Evolutionary conservation across 2,797 vertebrate species (phyloP), one percentile per base, ranked within the genome.

Genomic region (Bucorvus abyssinicus): DNA sequence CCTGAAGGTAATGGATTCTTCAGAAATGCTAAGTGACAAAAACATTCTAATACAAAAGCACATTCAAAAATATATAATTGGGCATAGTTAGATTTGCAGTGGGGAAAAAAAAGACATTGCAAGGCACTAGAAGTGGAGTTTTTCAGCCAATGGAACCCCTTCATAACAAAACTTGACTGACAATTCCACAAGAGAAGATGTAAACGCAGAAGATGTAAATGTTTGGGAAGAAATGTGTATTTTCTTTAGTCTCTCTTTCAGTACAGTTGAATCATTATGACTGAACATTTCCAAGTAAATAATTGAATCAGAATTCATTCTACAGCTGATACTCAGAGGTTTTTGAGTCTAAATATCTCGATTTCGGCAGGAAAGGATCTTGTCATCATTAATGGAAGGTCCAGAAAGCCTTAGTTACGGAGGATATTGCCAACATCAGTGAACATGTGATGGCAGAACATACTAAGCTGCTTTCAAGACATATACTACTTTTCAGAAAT

Each of bases 21-120:
- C 34, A 40, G 52, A 85, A 74, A 49, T 45, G 7, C 56, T 74
- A 60, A 52, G 29, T 50, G 32, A 59, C 27, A 67, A 80, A 86
- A 60, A 52, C 14, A 84, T 84, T 60, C 6, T 79, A 47, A 27
- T 14, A 32, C 3, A 6, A 23, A 65, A 59, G 2, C 0, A 0
- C 52, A 42, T 15, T 47, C 23, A 75, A 75, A 89, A 52, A 7
- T 23, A 27, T 14, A 4, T n/a, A 65, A 38, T 29, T 67, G 3
- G 10, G 3, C 38, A 47, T n/a, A 82, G 24, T 19, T 53, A 74
- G 7, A 52, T 70, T 67, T 67, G 6, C 19, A 67, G 24, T 5
- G 21, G 6, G 4, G 7, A 7, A 10, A 29, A 42, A 65, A 83
- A 64, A 26, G 17, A 19, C 2, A 8, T 19, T 59, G 3, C 8